A percentile compares a stretch with the other conserved stretches of the same genome.
Evolutionary conservation across 2,888 invertebrate genomes (phyloP).

Genomic region (Polydrusus pterygomalis): DNA sequence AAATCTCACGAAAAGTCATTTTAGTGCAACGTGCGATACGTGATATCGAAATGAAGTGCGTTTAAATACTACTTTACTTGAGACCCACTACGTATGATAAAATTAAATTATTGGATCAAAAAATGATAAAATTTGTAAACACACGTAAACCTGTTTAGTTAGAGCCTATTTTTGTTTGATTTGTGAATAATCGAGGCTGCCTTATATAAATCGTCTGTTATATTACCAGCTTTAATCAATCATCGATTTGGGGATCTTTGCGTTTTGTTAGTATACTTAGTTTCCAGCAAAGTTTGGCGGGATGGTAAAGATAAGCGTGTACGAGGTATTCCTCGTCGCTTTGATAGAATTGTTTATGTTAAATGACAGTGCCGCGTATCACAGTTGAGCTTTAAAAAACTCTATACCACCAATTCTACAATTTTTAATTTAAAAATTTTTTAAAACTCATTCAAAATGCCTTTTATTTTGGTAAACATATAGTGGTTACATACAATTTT

Average conservation of each 20-base stretch:
- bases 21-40: not conserved
- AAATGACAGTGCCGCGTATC: no score
- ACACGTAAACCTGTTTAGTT: conserved; percentile 29
- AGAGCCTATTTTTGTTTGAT: conserved; percentile 37
- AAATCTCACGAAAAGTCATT: not conserved
- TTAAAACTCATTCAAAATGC: no score
- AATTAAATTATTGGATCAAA: conserved; percentile 41
- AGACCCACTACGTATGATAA: conserved; percentile 27
- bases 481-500: no score
- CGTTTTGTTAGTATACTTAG: conserved; percentile 13
- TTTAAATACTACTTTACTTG: conserved; percentile 21
- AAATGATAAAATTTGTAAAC: conserved; percentile 43
- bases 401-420: no score
- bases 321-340: no score
- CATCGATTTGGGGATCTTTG: conserved; percentile 15
- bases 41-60: conserved; percentile 24
- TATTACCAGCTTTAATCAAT: conserved; percentile 26
- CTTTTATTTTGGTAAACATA: no score
- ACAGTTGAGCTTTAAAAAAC: no score
- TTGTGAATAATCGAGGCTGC: conserved; percentile 22
- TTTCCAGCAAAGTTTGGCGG: conserved; percentile 6
- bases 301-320: not conserved
- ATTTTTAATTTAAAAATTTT: no score
- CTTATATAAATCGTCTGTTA: conserved; percentile 30
- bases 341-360: no score